These are phyloP conservation scores for Carlito syrichta DNA, from an alignment of 2,113 vertebrate genomes.

Conservation along the genomic window DNA sequence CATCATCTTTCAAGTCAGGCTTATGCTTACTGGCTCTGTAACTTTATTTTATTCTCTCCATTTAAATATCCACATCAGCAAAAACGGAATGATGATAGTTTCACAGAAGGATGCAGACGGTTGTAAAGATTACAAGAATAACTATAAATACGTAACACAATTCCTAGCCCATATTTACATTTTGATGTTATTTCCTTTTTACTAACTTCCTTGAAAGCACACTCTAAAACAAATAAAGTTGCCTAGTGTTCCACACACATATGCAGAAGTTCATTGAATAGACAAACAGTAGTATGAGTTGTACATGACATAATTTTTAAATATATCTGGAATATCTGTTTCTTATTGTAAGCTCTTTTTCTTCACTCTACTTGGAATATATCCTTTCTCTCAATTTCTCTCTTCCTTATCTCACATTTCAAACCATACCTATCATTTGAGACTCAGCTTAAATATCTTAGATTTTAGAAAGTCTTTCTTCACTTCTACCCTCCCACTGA, in stretches of 20 bases:
- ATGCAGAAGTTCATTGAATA: neutral
- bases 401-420: neutral
- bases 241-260: neutral
- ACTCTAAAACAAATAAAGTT: neutral
- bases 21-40: neutral
- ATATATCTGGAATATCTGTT: neutral
- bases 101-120: neutral
- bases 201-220: neutral
- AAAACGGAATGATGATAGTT: neutral
- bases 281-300: neutral
- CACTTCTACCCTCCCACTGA: neutral
- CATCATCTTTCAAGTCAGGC: neutral
- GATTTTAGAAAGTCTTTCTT: neutral
- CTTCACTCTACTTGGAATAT: neutral
- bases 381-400: neutral
- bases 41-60: neutral
- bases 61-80: neutral
- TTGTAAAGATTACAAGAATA: neutral
- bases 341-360: neutral
- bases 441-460: neutral
- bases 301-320: neutral
- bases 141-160: neutral
- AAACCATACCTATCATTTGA: neutral
- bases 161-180: neutral
- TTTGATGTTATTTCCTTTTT: neutral